phyloP scores from a whole-genome alignment of 2,888 invertebrate genomes.

The Drosophila parthenogenetica region DNA sequence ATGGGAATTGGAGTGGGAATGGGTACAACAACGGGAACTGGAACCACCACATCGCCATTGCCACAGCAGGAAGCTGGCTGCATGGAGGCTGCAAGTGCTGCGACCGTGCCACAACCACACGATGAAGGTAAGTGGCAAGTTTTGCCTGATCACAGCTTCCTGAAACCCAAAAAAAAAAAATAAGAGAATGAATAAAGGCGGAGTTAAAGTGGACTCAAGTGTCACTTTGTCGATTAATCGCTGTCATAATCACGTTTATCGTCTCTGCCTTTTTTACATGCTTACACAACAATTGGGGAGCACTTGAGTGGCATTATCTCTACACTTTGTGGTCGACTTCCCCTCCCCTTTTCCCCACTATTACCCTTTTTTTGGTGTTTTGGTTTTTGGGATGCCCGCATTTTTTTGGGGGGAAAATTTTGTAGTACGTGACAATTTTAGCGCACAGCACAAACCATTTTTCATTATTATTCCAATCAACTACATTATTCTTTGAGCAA shows the following conservation, averaged over 20 bases:
- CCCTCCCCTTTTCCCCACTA: conserved; percentile 17
- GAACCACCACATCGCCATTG: conserved; percentile 44
- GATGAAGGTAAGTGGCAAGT: conserved; percentile 69
- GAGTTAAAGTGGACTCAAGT: conserved; percentile 46
- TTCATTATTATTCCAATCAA: conserved; percentile 30
- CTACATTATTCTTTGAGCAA: conserved; percentile 1
- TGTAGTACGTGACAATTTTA: conserved; percentile 77
- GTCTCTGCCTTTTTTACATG: conserved; percentile 53
- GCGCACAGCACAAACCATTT: conserved; percentile 55
- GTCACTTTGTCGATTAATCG: conserved; percentile 79
- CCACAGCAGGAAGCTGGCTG: conserved; percentile 66
- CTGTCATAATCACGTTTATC: conserved; percentile 74
- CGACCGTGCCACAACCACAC: conserved; percentile 24
- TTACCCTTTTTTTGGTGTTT: conserved; percentile 7
- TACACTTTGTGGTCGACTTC: conserved; percentile 45
- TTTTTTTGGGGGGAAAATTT: conserved; percentile 23
- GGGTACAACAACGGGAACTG: conserved; percentile 38
- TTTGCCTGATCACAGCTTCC: conserved; percentile 38
- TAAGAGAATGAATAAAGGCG: not conserved
- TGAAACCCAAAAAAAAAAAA: conserved; percentile 9
- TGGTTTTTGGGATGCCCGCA: conserved; percentile 46
- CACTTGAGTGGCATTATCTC: conserved; percentile 53
- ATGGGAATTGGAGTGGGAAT: conserved; percentile 8
- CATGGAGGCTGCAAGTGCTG: conserved; percentile 49
- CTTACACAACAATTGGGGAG: conserved; percentile 31